These are phyloP conservation scores for Isaurus tuberculatus DNA, from an alignment of 92 coral and sea anemone genomes.

Conservation along the genomic window DNA sequence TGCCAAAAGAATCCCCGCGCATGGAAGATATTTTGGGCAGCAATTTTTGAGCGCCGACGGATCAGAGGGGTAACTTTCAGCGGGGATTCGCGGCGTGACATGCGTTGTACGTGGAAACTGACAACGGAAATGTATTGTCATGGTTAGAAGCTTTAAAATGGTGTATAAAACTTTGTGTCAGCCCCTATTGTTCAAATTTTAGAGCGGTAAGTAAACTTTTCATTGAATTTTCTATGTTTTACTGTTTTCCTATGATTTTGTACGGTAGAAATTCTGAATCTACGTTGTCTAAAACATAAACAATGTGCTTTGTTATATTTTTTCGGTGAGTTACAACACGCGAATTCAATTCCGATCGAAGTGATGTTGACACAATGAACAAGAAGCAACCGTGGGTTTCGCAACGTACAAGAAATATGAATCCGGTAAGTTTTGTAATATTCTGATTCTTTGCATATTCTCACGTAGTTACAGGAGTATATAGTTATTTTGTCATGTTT, in stretches of 20 bases:
- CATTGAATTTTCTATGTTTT: background rate
- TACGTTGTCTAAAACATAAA: conserved; percentile 30
- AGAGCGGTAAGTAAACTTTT: conserved; percentile 16
- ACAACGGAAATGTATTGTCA: background rate
- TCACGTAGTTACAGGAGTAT: background rate
- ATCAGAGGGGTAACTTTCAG: background rate
- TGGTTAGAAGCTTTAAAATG: background rate
- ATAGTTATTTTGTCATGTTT: background rate
- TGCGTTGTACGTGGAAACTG: conserved; percentile 3
- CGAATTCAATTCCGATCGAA: background rate
- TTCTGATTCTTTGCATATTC: conserved; percentile 4
- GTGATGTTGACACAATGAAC: background rate
- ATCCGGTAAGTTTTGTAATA: background rate
- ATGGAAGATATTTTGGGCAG: background rate
- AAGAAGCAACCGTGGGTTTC: background rate
- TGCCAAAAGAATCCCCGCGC: background rate
- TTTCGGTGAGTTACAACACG: background rate
- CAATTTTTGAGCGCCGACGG: background rate
- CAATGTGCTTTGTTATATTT: background rate
- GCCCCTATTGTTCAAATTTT: conserved; percentile 7
- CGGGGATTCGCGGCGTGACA: conserved; percentile 1
- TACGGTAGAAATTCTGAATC: conserved; percentile 8
- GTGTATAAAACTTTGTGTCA: conserved; percentile 9
- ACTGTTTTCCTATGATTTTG: conserved; percentile 3
- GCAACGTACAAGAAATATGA: background rate